Percentiles rank a stretch among this genome's conserved stretches.
Evolutionary conservation across 2,113 vertebrate genomes (phyloP).

Genomic region (Parotia lawesii): DNA sequence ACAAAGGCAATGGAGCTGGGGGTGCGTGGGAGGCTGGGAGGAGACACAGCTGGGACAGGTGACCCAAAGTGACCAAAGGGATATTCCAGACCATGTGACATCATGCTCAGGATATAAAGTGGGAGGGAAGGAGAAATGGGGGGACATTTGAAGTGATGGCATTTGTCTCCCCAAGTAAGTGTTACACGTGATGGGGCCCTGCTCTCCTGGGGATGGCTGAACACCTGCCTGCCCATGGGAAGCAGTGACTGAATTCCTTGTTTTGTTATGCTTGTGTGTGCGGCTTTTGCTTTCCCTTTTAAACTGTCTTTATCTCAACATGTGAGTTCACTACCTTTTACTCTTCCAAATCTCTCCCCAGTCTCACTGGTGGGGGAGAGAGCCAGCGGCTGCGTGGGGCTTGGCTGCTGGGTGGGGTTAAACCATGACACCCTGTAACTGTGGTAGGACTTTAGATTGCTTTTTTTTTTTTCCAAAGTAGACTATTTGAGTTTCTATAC

Average conservation of each 20-base stretch:
- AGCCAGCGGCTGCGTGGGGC: background rate
- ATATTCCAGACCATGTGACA: background rate
- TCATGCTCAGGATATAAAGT: accelerated
- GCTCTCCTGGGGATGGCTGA: background rate
- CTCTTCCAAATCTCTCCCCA: background rate
- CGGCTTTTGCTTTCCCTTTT: background rate
- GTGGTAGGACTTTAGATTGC: background rate
- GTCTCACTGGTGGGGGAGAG: background rate
- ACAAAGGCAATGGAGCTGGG: background rate
- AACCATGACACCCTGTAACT: background rate
- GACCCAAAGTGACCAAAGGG: background rate
- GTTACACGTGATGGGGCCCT: accelerated
- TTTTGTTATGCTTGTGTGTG: background rate
- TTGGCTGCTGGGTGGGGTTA: background rate
- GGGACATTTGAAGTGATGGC: accelerated
- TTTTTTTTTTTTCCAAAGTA: background rate
- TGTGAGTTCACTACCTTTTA: background rate
- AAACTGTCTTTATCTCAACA: background rate
- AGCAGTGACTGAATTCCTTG: background rate
- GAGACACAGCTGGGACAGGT: background rate
- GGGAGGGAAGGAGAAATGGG: background rate
- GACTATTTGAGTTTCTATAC: background rate
- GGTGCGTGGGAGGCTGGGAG: background rate
- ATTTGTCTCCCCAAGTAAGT: background rate
- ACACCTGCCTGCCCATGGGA: background rate